A percentile compares a stretch with the other conserved stretches of the same genome.
Evolutionary conservation across 1,140 invertebrate genomes (phyloP).

Genomic region (Hydropsyche tenuis): DNA sequence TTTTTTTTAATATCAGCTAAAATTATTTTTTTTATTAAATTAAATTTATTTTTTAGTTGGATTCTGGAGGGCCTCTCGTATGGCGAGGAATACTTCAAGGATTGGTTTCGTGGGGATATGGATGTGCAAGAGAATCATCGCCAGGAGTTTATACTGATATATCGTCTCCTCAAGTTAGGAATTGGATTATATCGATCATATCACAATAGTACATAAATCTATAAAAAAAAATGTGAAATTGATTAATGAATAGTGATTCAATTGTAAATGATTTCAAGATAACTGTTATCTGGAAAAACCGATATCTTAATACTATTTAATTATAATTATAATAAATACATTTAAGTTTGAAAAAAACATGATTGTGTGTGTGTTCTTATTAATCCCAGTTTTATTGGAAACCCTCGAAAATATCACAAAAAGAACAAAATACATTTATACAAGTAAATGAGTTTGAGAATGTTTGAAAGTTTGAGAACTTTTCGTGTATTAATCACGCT

Average conservation of each 20-base stretch:
- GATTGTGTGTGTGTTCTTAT: too few species aligned
- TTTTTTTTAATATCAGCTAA: neutral
- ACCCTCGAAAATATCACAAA: too few species aligned
- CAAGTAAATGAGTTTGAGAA: too few species aligned
- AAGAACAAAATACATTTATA: too few species aligned
- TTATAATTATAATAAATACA: too few species aligned
- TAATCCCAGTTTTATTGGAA: too few species aligned
- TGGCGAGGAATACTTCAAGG: constrained; percentile 54
- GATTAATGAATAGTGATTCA: neutral
- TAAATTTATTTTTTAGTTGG: constrained; percentile 43
- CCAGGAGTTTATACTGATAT: constrained; percentile 71
- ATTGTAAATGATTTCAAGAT: neutral
- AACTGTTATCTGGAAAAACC: too few species aligned
- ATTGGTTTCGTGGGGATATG: constrained; percentile 61
- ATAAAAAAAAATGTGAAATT: neutral
- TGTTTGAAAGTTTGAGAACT: too few species aligned
- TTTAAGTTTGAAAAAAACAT: too few species aligned
- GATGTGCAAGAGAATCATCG: constrained; percentile 58
- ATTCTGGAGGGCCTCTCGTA: constrained; percentile 57
- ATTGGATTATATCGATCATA: constrained; percentile 53
- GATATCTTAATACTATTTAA: too few species aligned
- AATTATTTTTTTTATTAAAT: neutral
- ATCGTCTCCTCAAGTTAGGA: constrained; percentile 43
- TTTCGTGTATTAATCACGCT: too few species aligned
- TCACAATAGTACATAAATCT: neutral